Percentiles rank a stretch among this genome's conserved stretches.
phyloP scores from a whole-genome alignment of 2,888 invertebrate genomes.

The Lasioglossum marginatum region DNA sequence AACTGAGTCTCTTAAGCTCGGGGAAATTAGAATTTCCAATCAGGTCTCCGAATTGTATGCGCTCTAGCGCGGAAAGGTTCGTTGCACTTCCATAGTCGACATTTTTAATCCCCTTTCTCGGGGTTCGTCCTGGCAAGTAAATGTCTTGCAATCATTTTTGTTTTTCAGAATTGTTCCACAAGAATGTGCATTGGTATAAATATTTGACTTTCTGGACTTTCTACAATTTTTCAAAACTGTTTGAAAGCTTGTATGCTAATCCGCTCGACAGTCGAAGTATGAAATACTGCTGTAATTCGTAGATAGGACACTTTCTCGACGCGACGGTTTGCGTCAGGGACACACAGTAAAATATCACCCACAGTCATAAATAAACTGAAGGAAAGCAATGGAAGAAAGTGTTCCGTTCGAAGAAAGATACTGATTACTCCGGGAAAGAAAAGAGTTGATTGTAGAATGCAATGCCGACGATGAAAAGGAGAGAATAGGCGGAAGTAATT shows the following conservation, averaged over 20 bases:
- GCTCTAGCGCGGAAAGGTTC: not conserved
- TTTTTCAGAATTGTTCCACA: not conserved
- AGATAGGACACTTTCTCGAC: not conserved
- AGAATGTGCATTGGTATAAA: too few species aligned
- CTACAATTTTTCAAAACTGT: not conserved
- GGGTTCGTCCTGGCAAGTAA: not conserved
- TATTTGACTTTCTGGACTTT: not conserved
- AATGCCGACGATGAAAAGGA: not conserved
- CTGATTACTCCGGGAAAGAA: not conserved
- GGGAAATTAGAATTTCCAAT: not conserved
- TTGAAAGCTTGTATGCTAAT: not conserved
- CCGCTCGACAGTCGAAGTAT: not conserved
- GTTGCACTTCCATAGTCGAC: not conserved
- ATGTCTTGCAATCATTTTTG: not conserved
- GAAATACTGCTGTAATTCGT: not conserved
- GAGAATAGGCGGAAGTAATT: slow-evolving; percentile 15
- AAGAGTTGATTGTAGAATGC: not conserved
- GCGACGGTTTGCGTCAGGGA: too few species aligned
- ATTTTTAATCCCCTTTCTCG: not conserved
- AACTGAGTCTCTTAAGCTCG: not conserved
- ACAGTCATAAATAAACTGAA: not conserved
- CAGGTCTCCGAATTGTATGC: not conserved
- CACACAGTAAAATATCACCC: not conserved
- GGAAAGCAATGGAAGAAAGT: not conserved
- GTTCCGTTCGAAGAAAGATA: not conserved